These are phyloP conservation scores for Mycteria americana DNA, from an alignment of 2,797 vertebrate genomes.

Conservation along the genomic window DNA sequence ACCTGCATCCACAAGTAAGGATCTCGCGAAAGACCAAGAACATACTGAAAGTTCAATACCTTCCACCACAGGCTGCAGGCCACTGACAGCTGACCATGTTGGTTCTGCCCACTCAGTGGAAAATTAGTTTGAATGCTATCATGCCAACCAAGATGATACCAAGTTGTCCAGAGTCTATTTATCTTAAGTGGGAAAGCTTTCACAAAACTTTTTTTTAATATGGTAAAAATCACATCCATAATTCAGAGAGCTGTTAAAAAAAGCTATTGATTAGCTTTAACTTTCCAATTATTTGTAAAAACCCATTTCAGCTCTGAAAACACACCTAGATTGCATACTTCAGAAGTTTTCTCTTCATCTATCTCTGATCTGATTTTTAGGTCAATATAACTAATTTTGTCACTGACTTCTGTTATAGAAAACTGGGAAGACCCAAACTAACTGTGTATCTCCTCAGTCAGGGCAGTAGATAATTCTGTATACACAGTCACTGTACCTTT, in stretches of 20 bases:
- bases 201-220: background rate
- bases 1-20: background rate
- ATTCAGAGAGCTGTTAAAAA: conserved; percentile 1
- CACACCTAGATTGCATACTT: background rate
- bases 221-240: background rate
- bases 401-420: background rate
- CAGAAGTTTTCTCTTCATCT: background rate
- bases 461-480: background rate
- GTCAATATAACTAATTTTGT: background rate
- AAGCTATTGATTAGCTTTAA: conserved; percentile 2
- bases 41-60: background rate
- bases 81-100: background rate
- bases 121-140: background rate
- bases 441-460: background rate
- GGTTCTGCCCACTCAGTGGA: background rate
- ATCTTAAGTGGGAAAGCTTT: background rate
- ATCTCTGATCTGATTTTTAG: background rate
- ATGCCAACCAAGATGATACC: background rate
- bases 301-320: background rate
- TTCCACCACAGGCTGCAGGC: background rate
- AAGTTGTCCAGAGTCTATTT: background rate
- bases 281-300: background rate
- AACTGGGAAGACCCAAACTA: background rate
- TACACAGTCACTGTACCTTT: background rate
- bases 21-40: background rate